Conservation (phyloP, 2,888 invertebrate species). For the Formica aserva region DNA sequence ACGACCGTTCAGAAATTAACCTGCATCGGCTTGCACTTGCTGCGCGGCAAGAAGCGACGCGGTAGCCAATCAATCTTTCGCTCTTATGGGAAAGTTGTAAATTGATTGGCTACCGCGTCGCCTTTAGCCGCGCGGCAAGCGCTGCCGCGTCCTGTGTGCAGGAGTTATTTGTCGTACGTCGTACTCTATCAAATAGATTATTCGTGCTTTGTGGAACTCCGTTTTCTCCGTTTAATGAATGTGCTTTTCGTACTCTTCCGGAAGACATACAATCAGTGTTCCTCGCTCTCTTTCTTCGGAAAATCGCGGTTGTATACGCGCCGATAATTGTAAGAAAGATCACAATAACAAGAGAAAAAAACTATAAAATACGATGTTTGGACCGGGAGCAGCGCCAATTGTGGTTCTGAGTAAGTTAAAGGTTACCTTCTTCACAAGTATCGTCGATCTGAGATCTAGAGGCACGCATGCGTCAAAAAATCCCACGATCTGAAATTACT, state of each 20-base stretch:
- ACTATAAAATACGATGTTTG: constrained; percentile 84
- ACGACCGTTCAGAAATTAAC: no score
- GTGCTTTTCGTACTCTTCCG: neutral
- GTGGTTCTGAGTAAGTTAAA: constrained; percentile 94
- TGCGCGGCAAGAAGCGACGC: no score
- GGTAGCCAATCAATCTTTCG: no score
- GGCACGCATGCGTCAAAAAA: neutral
- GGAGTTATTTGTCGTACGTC: no score
- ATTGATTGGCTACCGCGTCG: no score
- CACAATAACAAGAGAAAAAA: neutral
- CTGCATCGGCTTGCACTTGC: no score
- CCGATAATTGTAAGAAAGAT: neutral
- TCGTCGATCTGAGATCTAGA: neutral
- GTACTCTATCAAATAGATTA: neutral
- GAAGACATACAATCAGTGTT: neutral
- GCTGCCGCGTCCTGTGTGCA: no score
- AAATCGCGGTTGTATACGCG: neutral
- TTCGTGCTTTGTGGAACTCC: neutral
- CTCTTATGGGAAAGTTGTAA: no score
- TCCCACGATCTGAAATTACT: neutral
- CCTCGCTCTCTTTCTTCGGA: neutral
- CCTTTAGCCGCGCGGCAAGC: no score
- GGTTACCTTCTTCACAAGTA: constrained; percentile 49
- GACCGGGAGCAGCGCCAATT: constrained; percentile 91
- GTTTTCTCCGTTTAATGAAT: no score